Evolutionary conservation across 2,113 vertebrate genomes (phyloP).

Genomic region (Apodemus speciosus): DNA sequence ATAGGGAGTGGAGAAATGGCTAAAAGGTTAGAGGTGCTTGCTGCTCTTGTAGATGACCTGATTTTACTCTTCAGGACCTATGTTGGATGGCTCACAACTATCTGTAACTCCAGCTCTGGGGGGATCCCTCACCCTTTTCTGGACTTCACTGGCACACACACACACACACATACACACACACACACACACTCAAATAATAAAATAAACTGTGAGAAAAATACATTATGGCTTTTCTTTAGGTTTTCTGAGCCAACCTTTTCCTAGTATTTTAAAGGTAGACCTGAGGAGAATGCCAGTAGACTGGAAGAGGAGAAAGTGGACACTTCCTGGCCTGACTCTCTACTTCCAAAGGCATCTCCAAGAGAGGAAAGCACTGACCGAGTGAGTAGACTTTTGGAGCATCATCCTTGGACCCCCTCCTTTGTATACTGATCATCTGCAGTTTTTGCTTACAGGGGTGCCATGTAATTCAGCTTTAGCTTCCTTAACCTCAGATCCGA

Average conservation of each 20-base stretch:
- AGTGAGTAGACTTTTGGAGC: neutral
- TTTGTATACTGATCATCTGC: neutral
- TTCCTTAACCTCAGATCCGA: neutral
- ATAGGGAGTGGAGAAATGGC: neutral
- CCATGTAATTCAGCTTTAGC: neutral
- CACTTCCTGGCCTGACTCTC: too few relatives aligned
- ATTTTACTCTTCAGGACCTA: neutral
- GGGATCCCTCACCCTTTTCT: neutral
- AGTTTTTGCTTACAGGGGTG: neutral
- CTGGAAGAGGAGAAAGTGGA: neutral
- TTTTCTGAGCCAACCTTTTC: neutral
- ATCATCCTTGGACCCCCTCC: neutral
- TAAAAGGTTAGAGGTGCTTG: neutral
- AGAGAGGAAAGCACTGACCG: neutral
- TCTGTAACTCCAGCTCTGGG: neutral
- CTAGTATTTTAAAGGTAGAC: neutral
- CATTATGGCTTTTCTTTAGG: neutral
- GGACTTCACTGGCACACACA: neutral
- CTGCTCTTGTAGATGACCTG: neutral
- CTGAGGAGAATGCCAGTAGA: neutral
- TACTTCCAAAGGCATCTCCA: neutral
- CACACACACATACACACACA: neutral
- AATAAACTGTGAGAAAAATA: neutral
- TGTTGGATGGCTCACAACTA: neutral
- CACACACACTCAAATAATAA: neutral